A percentile compares a stretch with the other conserved stretches of the same genome.
phyloP scores from a whole-genome alignment of 2,888 invertebrate species.

The Conchocele bisecta region DNA sequence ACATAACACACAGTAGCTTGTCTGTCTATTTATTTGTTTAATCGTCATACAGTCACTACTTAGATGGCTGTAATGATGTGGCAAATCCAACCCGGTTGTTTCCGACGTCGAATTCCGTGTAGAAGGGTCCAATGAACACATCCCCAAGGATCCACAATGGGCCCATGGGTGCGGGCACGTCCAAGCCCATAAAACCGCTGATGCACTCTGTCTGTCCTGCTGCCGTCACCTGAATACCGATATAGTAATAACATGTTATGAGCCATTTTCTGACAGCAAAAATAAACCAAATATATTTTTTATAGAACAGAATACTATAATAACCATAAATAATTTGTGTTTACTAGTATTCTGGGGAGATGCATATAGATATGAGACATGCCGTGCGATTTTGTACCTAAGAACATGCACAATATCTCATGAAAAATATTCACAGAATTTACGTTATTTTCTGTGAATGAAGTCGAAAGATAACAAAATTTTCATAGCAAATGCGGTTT shows the following conservation, averaged over 20 bases:
- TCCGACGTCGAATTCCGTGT: conserved; percentile 96
- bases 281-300: neutral
- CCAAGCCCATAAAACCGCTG: conserved; percentile 98
- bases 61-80: conserved; percentile 28
- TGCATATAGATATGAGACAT: no score
- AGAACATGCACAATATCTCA: no score
- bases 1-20: no score
- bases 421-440: no score
- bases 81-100: conserved; percentile 96
- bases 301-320: neutral
- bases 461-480: no score
- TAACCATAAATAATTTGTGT: neutral
- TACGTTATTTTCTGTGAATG: no score
- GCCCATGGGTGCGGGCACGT: conserved; percentile 96
- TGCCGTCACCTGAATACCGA: conserved; percentile 76
- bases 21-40: neutral
- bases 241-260: neutral
- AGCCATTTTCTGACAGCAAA: no score
- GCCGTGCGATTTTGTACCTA: no score
- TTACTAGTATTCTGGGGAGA: no score
- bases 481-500: no score
- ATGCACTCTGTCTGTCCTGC: conserved; percentile 93
- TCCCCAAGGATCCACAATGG: conserved; percentile 99
- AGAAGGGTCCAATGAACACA: conserved; percentile 97
- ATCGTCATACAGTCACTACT: neutral